Evolutionary conservation across 2,113 vertebrate genomes (phyloP).

Genomic region (Psophia crepitans): DNA sequence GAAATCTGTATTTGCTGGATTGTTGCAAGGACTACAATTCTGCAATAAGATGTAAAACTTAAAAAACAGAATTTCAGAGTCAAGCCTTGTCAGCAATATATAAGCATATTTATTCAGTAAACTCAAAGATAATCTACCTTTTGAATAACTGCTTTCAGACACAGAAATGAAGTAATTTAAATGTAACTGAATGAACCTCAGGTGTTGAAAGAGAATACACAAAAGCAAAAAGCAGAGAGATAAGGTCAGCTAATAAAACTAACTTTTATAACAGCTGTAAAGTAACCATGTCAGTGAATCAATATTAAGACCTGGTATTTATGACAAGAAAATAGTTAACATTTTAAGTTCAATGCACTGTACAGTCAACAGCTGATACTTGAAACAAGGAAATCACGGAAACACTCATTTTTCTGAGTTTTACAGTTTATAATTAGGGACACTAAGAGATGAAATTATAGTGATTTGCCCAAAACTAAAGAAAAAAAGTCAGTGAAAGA

Average conservation of each 20-base stretch:
- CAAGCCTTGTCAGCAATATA: neutral
- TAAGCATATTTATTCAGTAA: constrained; percentile 12
- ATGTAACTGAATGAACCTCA: neutral
- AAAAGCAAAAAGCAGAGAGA: neutral
- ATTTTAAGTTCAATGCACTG: neutral
- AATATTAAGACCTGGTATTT: neutral
- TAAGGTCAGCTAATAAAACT: neutral
- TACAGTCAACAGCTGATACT: neutral
- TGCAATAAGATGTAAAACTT: neutral
- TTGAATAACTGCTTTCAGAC: neutral
- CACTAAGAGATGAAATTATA: neutral
- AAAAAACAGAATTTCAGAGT: neutral
- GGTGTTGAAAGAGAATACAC: neutral
- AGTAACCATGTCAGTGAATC: neutral
- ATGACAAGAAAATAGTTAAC: neutral
- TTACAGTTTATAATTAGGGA: neutral
- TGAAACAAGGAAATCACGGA: neutral
- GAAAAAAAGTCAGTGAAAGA: neutral
- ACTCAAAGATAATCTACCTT: constrained; percentile 7
- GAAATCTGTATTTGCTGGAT: neutral
- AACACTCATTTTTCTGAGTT: neutral
- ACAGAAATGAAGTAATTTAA: constrained; percentile 14
- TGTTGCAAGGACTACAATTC: neutral
- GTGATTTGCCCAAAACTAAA: neutral
- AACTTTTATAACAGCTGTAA: neutral